These are phyloP conservation scores for Paramormyrops hopkinsi DNA, from an alignment of 2,797 vertebrate species.

Conservation along the genomic window DNA sequence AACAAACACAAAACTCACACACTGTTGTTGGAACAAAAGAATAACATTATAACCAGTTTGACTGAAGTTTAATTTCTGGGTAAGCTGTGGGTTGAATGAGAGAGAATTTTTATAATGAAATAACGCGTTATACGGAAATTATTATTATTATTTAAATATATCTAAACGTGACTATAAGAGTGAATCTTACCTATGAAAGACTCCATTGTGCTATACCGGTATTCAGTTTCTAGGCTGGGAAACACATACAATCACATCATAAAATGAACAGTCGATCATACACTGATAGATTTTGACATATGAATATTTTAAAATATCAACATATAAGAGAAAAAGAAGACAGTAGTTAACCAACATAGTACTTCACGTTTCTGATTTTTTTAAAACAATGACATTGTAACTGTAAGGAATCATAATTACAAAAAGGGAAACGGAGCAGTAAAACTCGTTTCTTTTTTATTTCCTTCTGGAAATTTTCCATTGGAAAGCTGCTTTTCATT, in stretches of 20 bases:
- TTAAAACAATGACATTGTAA: not conserved
- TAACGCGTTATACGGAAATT: not conserved
- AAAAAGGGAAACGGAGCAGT: not conserved
- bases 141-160: not conserved
- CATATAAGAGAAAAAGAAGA: not conserved
- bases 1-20: not conserved
- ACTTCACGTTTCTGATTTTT: not conserved
- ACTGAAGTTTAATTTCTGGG: not conserved
- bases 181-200: slow-evolving; percentile 41
- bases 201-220: slow-evolving; percentile 40
- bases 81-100: not conserved
- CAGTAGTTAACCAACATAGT: not conserved
- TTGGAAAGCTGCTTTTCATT: not conserved
- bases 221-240: not conserved
- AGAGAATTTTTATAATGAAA: not conserved
- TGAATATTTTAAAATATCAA: not conserved
- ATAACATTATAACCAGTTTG: not conserved
- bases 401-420: not conserved
- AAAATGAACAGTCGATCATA: not conserved
- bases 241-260: not conserved
- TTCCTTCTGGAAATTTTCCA: not conserved
- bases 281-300: not conserved
- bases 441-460: not conserved
- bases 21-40: not conserved
- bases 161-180: not conserved